phyloP scores from a whole-genome alignment of 92 coral and sea anemone genomes.

The Micromussa lordhowensis region DNA sequence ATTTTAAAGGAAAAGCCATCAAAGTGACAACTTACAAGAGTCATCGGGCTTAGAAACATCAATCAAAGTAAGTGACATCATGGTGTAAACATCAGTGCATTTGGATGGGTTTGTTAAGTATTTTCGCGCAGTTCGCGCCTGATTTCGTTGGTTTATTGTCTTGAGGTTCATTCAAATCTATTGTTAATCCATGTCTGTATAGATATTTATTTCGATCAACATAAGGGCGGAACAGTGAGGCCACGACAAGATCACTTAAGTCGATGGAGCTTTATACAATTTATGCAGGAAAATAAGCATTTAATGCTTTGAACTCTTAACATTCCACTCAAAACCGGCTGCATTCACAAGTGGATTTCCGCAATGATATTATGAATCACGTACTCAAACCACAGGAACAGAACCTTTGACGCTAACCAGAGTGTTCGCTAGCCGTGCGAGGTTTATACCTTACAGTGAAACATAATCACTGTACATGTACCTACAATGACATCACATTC shows the following conservation, averaged over 20 bases:
- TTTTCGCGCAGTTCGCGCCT: not conserved
- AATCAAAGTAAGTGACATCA: slow-evolving; percentile 4
- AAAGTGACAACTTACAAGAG: not conserved
- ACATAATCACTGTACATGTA: not conserved
- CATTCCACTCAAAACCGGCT: not conserved
- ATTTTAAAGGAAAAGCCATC: not conserved
- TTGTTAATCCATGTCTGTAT: slow-evolving; percentile 16
- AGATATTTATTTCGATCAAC: not conserved
- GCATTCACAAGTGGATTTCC: not conserved
- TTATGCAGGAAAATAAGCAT: not conserved
- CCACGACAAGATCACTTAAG: not conserved
- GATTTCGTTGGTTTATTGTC: not conserved
- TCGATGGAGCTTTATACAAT: not conserved
- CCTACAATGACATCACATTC: not conserved
- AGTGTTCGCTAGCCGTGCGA: not conserved
- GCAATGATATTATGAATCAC: slow-evolving; percentile 2
- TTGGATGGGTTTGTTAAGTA: not conserved
- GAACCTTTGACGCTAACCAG: not conserved
- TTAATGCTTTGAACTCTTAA: not conserved
- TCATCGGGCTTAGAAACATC: not conserved
- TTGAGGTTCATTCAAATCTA: slow-evolving; percentile 20
- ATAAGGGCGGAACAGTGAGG: not conserved
- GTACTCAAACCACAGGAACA: not conserved
- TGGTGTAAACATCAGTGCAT: not conserved
- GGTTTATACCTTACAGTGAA: not conserved